Evolutionary conservation across 2,113 vertebrate genomes (phyloP), one percentile per base, ranked within the genome.

Genomic region (Hypomesus transpacificus): DNA sequence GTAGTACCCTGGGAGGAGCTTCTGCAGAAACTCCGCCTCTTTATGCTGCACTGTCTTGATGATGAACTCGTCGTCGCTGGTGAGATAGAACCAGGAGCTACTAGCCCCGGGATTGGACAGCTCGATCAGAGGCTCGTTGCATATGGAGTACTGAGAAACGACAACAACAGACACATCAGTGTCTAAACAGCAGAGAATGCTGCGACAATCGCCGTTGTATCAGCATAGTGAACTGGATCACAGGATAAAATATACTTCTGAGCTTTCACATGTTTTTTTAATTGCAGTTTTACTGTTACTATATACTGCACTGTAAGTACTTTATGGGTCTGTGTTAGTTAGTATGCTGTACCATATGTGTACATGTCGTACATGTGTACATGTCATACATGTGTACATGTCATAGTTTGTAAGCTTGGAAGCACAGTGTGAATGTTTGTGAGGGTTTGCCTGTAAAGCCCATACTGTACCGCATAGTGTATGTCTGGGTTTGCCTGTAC

Each of bases 21-120:
- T 98, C 88, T 98, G 97, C 79, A 98, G 93, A 84, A 98, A 98
- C 84, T 98, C 97, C 0, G 97, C 97, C 86, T 98, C 97, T 87
- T 98, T 98, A 77, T 94, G 94, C 85, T 97, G 94, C 82, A 98
- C 95, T 2, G 97, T 98, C 91, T 98, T 98, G 80, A 98, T 98
- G 84, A 98, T 98, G 85, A 98, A 98, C 82, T 98, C 96, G 0
- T 98, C 97, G 51, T 95, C 96, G 1, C 96, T 96, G 81, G 97
- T 98, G 75, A 98, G 92, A 87, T 98, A 98, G 91, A 98, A 98
- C 89, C 96, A 93, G 62, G 96, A 98, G 31, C 97, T 96, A 83
- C 97, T 98, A 81, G 96, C 96, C 2, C 97, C 97, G 0, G 97
- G 95, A 85, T 98, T 98, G 75, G 94, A 93, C 69, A 98, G 88